phyloP scores from a whole-genome alignment of 1,140 invertebrate genomes.

The Drosophila sulfurigaster region DNA sequence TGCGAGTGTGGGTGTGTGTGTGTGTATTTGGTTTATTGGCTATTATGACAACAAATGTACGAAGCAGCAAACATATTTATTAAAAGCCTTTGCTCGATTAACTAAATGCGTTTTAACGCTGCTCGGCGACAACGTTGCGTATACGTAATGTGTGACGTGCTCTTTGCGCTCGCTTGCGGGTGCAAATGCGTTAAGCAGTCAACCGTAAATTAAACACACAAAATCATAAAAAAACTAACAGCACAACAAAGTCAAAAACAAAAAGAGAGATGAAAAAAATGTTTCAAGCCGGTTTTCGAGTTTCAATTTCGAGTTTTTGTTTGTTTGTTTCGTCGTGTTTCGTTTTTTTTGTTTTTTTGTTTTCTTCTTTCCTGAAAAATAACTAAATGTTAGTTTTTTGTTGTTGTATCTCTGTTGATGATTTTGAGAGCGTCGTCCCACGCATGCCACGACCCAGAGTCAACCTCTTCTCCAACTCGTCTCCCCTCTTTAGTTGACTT shows the following conservation, averaged over 20 bases:
- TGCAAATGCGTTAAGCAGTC: constrained; percentile 30
- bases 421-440: constrained; percentile 36
- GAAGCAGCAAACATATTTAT: constrained; percentile 47
- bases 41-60: constrained; percentile 54
- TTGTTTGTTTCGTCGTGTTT: neutral
- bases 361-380: constrained; percentile 6
- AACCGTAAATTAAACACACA: constrained; percentile 6
- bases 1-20: neutral
- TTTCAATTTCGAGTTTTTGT: constrained; percentile 23
- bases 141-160: constrained; percentile 56
- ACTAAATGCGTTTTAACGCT: constrained; percentile 58
- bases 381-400: constrained; percentile 14
- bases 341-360: neutral
- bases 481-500: neutral
- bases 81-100: constrained; percentile 66
- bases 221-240: constrained; percentile 1
- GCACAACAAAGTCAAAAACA: neutral
- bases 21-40: constrained; percentile 43
- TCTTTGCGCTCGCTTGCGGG: constrained; percentile 8
- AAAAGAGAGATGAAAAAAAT: neutral
- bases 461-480: neutral
- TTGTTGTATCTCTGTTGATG: constrained; percentile 3
- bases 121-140: constrained; percentile 52
- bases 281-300: constrained; percentile 34
- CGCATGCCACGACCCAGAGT: constrained; percentile 10